phyloP scores from a whole-genome alignment of 2,888 invertebrate genomes.

The Anodontia alba region DNA sequence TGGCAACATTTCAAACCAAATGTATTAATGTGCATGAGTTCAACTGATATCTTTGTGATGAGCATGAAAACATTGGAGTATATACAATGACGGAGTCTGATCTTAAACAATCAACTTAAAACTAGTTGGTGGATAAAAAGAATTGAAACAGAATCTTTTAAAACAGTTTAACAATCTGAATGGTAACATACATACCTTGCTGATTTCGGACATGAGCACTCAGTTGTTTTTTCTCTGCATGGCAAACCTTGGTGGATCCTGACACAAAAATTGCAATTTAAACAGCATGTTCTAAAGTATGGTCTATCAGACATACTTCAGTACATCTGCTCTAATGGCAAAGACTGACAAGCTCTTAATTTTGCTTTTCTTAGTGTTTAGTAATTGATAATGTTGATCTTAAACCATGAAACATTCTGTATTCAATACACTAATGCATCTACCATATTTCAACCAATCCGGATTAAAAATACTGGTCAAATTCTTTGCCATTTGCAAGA shows the following conservation, averaged over 20 bases:
- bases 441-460: neutral
- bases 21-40: slow-evolving; percentile 9
- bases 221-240: neutral
- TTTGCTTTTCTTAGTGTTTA: neutral
- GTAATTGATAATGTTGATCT: neutral
- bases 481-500: slow-evolving; percentile 2
- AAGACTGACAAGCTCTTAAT: slow-evolving; percentile 1
- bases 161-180: neutral
- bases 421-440: neutral
- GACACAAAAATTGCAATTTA: slow-evolving; percentile 9
- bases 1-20: too few species aligned
- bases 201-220: neutral
- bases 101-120: slow-evolving; percentile 1
- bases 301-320: neutral
- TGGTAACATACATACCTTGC: neutral
- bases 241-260: neutral
- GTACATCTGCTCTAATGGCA: neutral
- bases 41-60: slow-evolving; percentile 9
- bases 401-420: neutral
- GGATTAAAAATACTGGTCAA: slow-evolving; percentile 6
- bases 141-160: neutral
- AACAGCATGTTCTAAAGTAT: neutral
- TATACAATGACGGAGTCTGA: slow-evolving; percentile 11
- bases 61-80: slow-evolving; percentile 17
- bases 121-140: neutral